Evolutionary conservation across 2,113 vertebrate species (phyloP).

Genomic region (human (Homo sapiens)): GRCh38 chr12:27358501-27359000

Average conservation of each 20-base stretch:
- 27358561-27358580: background rate
- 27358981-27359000: background rate
- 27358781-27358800: background rate
- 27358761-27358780: background rate
- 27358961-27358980: background rate
- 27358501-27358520: background rate
- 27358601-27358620: background rate
- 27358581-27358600: background rate
- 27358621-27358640: background rate
- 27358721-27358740: background rate
- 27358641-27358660: background rate
- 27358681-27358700: background rate
- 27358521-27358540: background rate
- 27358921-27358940: background rate
- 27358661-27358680: background rate
- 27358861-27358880: background rate
- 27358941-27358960: background rate
- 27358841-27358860: background rate
- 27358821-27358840: background rate
- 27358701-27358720: background rate
- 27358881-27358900: background rate
- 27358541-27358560: background rate
- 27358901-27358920: background rate
- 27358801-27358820: background rate
- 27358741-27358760: background rate